These are phyloP conservation scores for Sinodicranocentrus sp. DNA, from an alignment of 2,888 invertebrate species.

Conservation along the genomic window DNA sequence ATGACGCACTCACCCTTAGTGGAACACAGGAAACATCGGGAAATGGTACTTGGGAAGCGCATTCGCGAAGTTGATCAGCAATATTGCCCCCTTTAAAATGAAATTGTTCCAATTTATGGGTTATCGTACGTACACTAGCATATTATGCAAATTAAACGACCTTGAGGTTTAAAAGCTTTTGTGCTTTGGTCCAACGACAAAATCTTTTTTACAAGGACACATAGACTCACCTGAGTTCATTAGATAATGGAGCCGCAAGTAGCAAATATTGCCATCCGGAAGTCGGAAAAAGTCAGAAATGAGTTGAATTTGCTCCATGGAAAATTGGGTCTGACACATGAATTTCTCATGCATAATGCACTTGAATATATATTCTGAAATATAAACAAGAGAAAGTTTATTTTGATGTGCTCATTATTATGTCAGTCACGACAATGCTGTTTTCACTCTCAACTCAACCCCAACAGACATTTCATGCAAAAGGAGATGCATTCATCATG, in stretches of 20 bases:
- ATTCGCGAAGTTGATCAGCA: slow-evolving; percentile 75
- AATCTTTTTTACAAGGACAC: too few relatives aligned
- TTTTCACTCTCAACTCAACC: too few relatives aligned
- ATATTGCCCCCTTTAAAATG: slow-evolving; percentile 70
- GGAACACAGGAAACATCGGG: slow-evolving; percentile 69
- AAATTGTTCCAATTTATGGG: slow-evolving; percentile 8
- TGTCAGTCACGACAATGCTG: too few relatives aligned
- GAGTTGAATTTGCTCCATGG: slow-evolving; percentile 71
- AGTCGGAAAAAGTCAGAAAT: slow-evolving; percentile 74
- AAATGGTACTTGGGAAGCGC: slow-evolving; percentile 74
- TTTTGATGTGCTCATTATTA: slow-evolving; percentile 2
- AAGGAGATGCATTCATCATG: too few relatives aligned
- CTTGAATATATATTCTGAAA: slow-evolving; percentile 74
- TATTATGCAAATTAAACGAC: too few relatives aligned
- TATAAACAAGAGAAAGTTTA: slow-evolving; percentile 6
- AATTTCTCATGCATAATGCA: slow-evolving; percentile 76
- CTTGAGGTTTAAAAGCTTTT: not conserved
- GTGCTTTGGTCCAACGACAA: too few relatives aligned
- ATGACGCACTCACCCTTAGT: slow-evolving; percentile 67
- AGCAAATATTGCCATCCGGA: slow-evolving; percentile 74
- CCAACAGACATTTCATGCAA: too few relatives aligned
- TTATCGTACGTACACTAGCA: too few relatives aligned
- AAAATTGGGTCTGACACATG: slow-evolving; percentile 74
- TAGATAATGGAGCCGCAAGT: slow-evolving; percentile 74
- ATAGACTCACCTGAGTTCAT: slow-evolving; percentile 73